Conservation (phyloP, 1,140 invertebrate genomes). For the Penaeus vannamei region DNA sequence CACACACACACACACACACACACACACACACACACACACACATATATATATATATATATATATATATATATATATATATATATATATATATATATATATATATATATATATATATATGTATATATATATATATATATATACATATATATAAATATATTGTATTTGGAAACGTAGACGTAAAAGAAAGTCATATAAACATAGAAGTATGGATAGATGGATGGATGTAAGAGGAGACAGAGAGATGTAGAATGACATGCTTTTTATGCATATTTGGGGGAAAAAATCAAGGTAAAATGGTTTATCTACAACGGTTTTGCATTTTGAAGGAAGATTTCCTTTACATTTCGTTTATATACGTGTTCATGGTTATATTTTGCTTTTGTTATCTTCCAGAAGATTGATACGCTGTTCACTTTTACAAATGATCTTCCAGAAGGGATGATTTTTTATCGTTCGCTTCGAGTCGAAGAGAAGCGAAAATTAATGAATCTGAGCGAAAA, state of each 20-base stretch:
- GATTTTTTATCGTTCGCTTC: too few species aligned
- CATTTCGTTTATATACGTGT: too few species aligned
- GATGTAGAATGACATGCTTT: background rate
- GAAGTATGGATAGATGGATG: background rate
- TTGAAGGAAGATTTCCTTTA: too few species aligned
- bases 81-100: conserved; percentile 50
- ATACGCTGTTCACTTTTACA: too few species aligned
- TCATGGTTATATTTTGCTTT: too few species aligned
- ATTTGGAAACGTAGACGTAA: background rate
- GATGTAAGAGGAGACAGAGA: background rate
- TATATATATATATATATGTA: conserved; percentile 49
- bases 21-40: background rate
- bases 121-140: conserved; percentile 38
- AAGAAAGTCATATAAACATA: too few species aligned
- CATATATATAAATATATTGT: background rate
- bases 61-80: conserved; percentile 51
- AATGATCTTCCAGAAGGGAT: too few species aligned
- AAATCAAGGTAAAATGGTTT: background rate
- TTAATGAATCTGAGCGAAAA: background rate
- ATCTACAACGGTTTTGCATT: too few species aligned
- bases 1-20: too few species aligned
- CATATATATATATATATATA: conserved; percentile 2
- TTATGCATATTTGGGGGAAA: too few species aligned
- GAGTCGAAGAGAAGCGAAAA: background rate
- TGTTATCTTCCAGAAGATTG: too few species aligned